phyloP scores from a whole-genome alignment of 2,888 invertebrate genomes.

The Synergus laeviventris region DNA sequence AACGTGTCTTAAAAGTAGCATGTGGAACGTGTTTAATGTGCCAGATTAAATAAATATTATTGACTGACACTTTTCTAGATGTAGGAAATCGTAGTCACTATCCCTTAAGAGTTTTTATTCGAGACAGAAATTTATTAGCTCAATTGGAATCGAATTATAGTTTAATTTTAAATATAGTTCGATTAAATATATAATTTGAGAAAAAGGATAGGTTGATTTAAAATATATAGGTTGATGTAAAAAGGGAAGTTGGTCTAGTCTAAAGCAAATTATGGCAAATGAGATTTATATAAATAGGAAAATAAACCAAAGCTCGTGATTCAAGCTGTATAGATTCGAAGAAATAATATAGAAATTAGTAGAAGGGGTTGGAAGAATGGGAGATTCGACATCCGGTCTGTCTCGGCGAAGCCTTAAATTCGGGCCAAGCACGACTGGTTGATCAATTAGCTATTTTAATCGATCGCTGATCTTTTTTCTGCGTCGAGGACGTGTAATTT shows the following conservation, averaged over 20 bases:
- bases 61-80: slow-evolving; percentile 33
- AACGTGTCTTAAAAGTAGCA: slow-evolving; percentile 25
- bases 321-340: slow-evolving; percentile 23
- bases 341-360: slow-evolving; percentile 14
- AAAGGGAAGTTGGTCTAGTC: slow-evolving; percentile 37
- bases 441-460: slow-evolving; percentile 50
- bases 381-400: slow-evolving; percentile 37
- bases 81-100: slow-evolving; percentile 32
- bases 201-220: slow-evolving; percentile 7
- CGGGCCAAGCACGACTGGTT: slow-evolving; percentile 47
- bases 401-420: slow-evolving; percentile 37
- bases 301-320: slow-evolving; percentile 32
- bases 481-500: slow-evolving; percentile 52
- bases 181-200: too few species aligned
- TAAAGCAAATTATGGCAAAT: slow-evolving; percentile 33
- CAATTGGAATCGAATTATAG: slow-evolving; percentile 1
- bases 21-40: slow-evolving; percentile 18
- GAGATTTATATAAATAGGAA: slow-evolving; percentile 37
- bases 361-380: slow-evolving; percentile 33
- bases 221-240: slow-evolving; percentile 2
- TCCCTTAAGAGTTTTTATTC: slow-evolving; percentile 34
- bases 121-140: slow-evolving; percentile 37
- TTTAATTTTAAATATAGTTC: slow-evolving; percentile 13
- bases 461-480: slow-evolving; percentile 49
- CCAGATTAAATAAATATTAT: slow-evolving; percentile 33